A percentile compares a stretch with the other conserved stretches of the same genome.
Evolutionary conservation across 2,888 invertebrate genomes (phyloP).

Genomic region (Ochlodes sylvanus): DNA sequence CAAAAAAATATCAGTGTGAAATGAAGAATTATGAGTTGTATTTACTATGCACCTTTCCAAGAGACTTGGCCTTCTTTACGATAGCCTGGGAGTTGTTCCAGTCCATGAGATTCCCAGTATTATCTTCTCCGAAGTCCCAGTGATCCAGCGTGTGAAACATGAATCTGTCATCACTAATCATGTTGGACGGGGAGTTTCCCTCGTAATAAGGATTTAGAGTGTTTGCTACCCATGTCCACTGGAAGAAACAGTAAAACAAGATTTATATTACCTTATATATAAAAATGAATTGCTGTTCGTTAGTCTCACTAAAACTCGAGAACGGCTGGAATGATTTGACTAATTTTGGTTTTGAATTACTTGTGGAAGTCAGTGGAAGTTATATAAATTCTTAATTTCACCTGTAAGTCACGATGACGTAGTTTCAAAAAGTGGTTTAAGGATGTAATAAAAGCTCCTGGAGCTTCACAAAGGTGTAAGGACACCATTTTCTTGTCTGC

Average conservation of each 20-base stretch:
- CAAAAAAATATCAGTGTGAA: too few species aligned
- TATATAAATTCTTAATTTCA: conserved; percentile 58
- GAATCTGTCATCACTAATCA: conserved; percentile 94
- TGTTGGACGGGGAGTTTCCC: conserved; percentile 89
- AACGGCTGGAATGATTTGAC: too few species aligned
- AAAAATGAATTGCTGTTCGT: too few species aligned
- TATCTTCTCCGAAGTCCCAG: conserved; percentile 95
- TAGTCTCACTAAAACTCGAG: too few species aligned
- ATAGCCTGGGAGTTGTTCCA: conserved; percentile 88
- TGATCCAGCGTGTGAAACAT: conserved; percentile 90
- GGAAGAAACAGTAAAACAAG: conserved; percentile 42
- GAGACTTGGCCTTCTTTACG: conserved; percentile 72
- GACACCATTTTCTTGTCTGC: conserved; percentile 82
- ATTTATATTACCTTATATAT: neutral
- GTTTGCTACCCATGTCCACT: conserved; percentile 95
- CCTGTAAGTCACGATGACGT: conserved; percentile 82
- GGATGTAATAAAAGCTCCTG: conserved; percentile 96
- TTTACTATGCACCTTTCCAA: conserved; percentile 73
- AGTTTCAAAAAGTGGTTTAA: conserved; percentile 93
- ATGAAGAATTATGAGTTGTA: neutral
- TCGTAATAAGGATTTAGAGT: conserved; percentile 97
- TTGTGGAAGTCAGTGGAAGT: too few species aligned
- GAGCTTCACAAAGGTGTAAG: conserved; percentile 98
- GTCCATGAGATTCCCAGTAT: conserved; percentile 93
- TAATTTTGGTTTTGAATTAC: too few species aligned